phyloP scores from a whole-genome alignment of 2,888 invertebrate genomes.

The Timandra comae region DNA sequence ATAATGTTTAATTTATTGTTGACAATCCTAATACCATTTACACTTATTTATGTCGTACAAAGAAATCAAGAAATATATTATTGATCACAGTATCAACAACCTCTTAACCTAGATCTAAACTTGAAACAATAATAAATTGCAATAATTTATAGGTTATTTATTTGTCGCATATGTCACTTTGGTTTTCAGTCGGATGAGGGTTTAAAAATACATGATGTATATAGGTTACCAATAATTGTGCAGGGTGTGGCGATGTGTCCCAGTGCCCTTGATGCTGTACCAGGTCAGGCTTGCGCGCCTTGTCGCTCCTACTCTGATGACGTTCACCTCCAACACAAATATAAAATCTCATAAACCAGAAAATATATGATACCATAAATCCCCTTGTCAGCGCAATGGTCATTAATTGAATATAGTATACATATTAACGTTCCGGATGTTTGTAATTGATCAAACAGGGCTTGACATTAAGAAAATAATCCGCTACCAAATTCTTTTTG shows the following conservation, averaged over 20 bases:
- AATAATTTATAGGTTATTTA: slow-evolving; percentile 15
- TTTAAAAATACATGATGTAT: slow-evolving; percentile 9
- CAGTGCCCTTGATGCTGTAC: slow-evolving; percentile 37
- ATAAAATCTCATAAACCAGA: too few relatives aligned
- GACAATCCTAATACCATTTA: slow-evolving; percentile 8
- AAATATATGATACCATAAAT: too few relatives aligned
- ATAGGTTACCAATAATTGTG: slow-evolving; percentile 13
- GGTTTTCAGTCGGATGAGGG: neutral
- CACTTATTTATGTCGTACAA: too few relatives aligned
- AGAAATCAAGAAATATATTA: slow-evolving; percentile 9
- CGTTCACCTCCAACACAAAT: too few relatives aligned
- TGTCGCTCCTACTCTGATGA: slow-evolving; percentile 8
- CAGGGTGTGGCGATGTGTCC: slow-evolving; percentile 27
- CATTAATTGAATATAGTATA: too few relatives aligned
- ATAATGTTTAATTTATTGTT: slow-evolving; percentile 1
- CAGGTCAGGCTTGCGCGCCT: slow-evolving; percentile 31
- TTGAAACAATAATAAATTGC: slow-evolving; percentile 17
- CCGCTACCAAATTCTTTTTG: too few relatives aligned
- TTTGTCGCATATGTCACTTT: slow-evolving; percentile 10
- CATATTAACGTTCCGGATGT: too few relatives aligned
- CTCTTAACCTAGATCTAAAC: slow-evolving; percentile 22
- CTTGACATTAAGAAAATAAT: too few relatives aligned
- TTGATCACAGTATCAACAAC: slow-evolving; percentile 18
- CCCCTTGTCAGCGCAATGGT: too few relatives aligned
- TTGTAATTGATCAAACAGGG: too few relatives aligned